Conservation (phyloP, 2,888 invertebrate genomes). For the Drosophila parthenogenetica region DNA sequence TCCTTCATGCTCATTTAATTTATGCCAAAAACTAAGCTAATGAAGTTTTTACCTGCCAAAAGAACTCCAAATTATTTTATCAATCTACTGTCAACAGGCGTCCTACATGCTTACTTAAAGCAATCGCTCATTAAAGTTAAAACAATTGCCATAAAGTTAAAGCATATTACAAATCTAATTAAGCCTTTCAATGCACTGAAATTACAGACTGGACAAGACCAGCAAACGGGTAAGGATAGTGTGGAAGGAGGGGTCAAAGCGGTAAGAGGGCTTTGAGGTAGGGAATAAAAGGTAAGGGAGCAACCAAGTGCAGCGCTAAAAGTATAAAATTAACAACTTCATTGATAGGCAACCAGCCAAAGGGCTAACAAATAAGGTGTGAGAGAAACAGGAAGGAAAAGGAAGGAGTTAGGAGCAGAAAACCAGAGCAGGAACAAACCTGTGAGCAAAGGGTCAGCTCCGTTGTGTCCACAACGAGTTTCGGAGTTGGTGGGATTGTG, state of each 20-base stretch:
- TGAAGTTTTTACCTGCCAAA: no score
- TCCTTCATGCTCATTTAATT: background rate
- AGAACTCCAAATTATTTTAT: background rate
- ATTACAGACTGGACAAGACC: constrained; percentile 45
- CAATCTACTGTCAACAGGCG: background rate
- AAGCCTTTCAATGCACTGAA: constrained; percentile 48
- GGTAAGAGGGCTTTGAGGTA: background rate
- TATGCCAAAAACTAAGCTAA: no score
- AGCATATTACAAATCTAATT: constrained; percentile 53
- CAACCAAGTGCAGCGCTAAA: constrained; percentile 45
- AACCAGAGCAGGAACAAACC: background rate
- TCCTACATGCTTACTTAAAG: constrained; percentile 13
- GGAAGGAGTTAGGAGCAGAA: background rate
- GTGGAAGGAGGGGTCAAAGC: background rate
- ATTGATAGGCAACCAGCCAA: constrained; percentile 70
- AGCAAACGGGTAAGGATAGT: background rate
- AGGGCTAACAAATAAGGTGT: constrained; percentile 63
- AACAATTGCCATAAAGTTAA: constrained; percentile 28
- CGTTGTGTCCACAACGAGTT: constrained; percentile 1
- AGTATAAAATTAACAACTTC: constrained; percentile 81
- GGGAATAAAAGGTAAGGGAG: background rate
- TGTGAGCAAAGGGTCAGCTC: constrained; percentile 1
- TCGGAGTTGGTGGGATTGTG: constrained; percentile 12
- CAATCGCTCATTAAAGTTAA: constrained; percentile 14
- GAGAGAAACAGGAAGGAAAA: constrained; percentile 7